Evolutionary conservation across 1,140 invertebrate species (phyloP), one percentile per base, ranked within the genome.

Genomic region (Drosophila triauraria): DNA sequence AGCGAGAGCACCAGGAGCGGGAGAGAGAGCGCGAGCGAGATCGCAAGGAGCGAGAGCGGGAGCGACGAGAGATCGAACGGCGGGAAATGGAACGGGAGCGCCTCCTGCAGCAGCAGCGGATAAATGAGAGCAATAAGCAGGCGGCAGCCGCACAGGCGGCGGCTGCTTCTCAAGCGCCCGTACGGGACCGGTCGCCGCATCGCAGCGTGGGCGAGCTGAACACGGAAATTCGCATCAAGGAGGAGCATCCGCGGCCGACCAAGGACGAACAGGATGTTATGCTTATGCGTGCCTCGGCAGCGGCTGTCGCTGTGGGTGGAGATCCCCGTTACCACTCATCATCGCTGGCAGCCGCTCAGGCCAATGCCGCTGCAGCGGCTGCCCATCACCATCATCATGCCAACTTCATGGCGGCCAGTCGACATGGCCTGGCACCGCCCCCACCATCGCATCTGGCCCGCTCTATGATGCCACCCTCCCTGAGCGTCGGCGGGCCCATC

Each of bases 31-130:
- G 94, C 3, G 94, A 94, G 74, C 94, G 94, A 84, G 93, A 95
- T 60, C 93, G 95, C 2, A 93, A 95, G 53, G 96, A 97, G 62
- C 94, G 96, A 61, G 96, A 97, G 67, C 95, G 96, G 63, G 96
- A 96, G 71, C 94, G 96, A 51, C 93, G 96, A 6, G 96, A 96
- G 84, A 94, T 95, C 64, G 95, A 96, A 51, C 94, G 96, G 64
- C 93, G 95, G 68, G 93, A 96, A 65, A 93, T 94, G 43, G 94
- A 94, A 75, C 88, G 93, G 3, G 95, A 95, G 78, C 93, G 95
- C 43, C 79, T 95, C 64, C 79, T 95, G 65, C 95, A 95, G 71
- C 95, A 95, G 72, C 94, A 94, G 78, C 87, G 94, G 42, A 93
- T 93, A 44, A 94, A 93, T 61, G 93, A 93, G 82, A 91, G 92